Evolutionary conservation across 2,113 vertebrate species (phyloP).

Genomic region (Picathartes gymnocephalus): DNA sequence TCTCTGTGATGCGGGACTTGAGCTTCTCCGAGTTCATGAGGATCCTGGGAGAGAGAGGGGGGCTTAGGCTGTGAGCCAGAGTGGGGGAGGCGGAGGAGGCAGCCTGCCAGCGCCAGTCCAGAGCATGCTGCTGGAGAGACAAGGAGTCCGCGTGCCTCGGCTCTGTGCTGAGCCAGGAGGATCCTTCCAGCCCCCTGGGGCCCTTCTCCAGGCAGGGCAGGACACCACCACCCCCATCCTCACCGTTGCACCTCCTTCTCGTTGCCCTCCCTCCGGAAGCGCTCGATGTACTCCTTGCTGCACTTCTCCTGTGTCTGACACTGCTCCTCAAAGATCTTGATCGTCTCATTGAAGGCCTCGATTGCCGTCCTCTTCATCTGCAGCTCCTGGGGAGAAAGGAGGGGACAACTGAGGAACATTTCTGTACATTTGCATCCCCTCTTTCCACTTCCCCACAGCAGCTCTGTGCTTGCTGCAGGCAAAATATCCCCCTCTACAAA

Average conservation of each 20-base stretch:
- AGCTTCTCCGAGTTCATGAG: conserved; percentile 80
- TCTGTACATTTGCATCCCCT: neutral
- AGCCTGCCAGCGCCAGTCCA: neutral
- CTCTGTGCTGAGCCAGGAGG: neutral
- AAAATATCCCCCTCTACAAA: neutral
- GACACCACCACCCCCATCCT: neutral
- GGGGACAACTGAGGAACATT: neutral
- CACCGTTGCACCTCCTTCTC: conserved; percentile 83
- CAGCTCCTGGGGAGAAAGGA: conserved; percentile 68
- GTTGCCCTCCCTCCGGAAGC: conserved; percentile 78
- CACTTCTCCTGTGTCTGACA: conserved; percentile 80
- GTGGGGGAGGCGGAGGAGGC: neutral
- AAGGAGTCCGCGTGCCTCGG: neutral
- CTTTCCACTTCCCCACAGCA: neutral
- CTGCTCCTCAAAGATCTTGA: conserved; percentile 85
- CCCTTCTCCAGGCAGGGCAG: neutral
- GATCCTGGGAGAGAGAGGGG: conserved; percentile 59
- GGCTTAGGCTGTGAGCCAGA: neutral
- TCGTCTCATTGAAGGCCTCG: conserved; percentile 82
- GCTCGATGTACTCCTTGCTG: conserved; percentile 81
- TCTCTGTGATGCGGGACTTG: conserved; percentile 79
- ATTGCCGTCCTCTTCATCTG: conserved; percentile 84
- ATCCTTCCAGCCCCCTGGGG: neutral
- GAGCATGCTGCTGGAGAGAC: neutral
- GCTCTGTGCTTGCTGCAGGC: neutral